These are phyloP conservation scores for Enhydra lutris DNA, from an alignment of 2,113 vertebrate genomes.

Conservation along the genomic window DNA sequence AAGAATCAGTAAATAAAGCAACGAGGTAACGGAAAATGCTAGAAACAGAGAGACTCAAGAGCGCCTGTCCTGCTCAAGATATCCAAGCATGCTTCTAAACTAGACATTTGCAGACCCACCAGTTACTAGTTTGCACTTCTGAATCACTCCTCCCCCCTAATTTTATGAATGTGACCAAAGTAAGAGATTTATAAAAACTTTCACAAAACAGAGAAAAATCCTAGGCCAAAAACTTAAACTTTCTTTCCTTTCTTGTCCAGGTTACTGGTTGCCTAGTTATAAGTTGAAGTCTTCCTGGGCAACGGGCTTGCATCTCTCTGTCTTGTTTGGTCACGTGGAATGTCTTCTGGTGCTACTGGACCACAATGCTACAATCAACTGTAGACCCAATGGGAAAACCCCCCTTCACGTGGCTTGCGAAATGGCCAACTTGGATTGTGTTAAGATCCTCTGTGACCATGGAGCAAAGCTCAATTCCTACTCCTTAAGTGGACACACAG, in stretches of 20 bases:
- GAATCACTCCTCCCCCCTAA: background rate
- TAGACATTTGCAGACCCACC: background rate
- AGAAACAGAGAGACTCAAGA: background rate
- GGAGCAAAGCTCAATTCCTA: slow-evolving; percentile 90
- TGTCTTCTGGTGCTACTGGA: slow-evolving; percentile 88
- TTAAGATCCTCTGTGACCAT: slow-evolving; percentile 87
- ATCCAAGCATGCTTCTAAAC: background rate
- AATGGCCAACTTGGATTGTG: slow-evolving; percentile 86
- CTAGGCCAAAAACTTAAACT: background rate
- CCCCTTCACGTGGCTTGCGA: slow-evolving; percentile 94
- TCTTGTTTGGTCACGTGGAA: slow-evolving; percentile 91
- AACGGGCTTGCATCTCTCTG: slow-evolving; percentile 93
- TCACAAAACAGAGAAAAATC: background rate
- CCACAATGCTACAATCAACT: slow-evolving; percentile 91
- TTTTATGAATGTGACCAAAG: slow-evolving; percentile 1
- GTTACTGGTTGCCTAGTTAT: slow-evolving; percentile 95
- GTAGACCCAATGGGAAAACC: slow-evolving; percentile 95
- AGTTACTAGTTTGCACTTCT: background rate
- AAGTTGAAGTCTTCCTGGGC: slow-evolving; percentile 96
- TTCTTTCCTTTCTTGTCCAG: slow-evolving; percentile 76
- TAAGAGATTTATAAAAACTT: slow-evolving; percentile 37
- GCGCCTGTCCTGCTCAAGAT: background rate
- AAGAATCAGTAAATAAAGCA: background rate
- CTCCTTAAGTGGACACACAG: slow-evolving; percentile 91
- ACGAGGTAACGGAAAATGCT: background rate